phyloP scores from a whole-genome alignment of 2,888 invertebrate species.

The Frankliniella intonsa region DNA sequence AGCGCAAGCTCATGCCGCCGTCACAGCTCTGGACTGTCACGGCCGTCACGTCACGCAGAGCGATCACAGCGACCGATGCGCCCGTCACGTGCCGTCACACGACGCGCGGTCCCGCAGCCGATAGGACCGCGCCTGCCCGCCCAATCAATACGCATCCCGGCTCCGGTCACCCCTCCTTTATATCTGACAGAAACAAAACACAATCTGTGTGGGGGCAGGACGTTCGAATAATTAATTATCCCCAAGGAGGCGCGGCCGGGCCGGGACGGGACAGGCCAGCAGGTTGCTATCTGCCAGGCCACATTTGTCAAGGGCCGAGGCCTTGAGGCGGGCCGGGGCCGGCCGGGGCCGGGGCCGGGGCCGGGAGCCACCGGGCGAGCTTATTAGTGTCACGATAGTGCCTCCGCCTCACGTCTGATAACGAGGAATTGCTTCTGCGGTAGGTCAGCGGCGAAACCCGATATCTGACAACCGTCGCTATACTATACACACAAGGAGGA shows the following conservation, averaged over 20 bases:
- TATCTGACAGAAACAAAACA: too few species aligned
- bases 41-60: too few species aligned
- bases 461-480: too few species aligned
- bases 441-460: neutral
- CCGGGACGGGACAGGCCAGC: too few species aligned
- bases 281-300: neutral
- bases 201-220: neutral
- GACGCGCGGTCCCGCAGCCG: too few species aligned
- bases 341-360: neutral
- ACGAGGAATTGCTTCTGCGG: constrained; percentile 6
- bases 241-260: neutral
- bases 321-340: neutral
- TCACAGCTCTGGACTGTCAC: too few species aligned
- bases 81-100: too few species aligned
- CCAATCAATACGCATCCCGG: too few species aligned
- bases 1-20: too few species aligned
- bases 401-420: neutral
- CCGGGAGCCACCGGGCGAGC: neutral
- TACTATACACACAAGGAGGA: neutral
- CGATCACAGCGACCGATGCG: too few species aligned
- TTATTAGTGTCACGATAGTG: constrained; percentile 8
- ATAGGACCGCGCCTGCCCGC: too few species aligned
- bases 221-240: neutral
- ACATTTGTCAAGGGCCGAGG: neutral
- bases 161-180: too few species aligned